Percentiles rank a stretch among this genome's conserved stretches.
Evolutionary conservation across 2,797 vertebrate species (phyloP).

Genomic region (Chaenodraco wilsoni): DNA sequence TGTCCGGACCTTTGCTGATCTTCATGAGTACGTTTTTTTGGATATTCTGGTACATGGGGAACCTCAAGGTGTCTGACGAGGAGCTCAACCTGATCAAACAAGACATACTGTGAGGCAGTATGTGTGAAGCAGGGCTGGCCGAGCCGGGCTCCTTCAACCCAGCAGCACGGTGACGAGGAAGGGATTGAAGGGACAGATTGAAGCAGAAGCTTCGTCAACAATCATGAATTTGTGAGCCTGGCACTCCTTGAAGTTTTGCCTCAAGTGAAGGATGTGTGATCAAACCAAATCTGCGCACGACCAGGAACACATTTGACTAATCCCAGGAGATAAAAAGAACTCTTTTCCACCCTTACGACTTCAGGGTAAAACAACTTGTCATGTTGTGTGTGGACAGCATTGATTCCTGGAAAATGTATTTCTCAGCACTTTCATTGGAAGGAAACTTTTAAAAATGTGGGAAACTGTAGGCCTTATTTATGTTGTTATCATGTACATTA

Average conservation of each 20-base stretch:
- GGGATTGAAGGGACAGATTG: neutral
- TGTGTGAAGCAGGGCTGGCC: neutral
- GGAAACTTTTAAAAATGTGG: slow-evolving; percentile 11
- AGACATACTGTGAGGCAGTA: slow-evolving; percentile 32
- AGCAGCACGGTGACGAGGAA: neutral
- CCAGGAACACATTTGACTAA: slow-evolving; percentile 33
- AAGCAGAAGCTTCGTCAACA: neutral
- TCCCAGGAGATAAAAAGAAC: slow-evolving; percentile 30
- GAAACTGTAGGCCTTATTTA: slow-evolving; percentile 10
- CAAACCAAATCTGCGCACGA: slow-evolving; percentile 11
- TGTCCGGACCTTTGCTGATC: slow-evolving; percentile 86
- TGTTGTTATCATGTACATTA: neutral
- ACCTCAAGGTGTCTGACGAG: slow-evolving; percentile 81
- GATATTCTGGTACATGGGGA: slow-evolving; percentile 90
- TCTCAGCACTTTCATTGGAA: slow-evolving; percentile 33
- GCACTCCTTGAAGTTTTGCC: slow-evolving; percentile 16
- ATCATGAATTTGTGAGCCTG: slow-evolving; percentile 5
- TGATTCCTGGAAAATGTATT: slow-evolving; percentile 26
- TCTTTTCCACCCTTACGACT: slow-evolving; percentile 11
- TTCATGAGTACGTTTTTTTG: slow-evolving; percentile 90
- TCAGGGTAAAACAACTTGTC: slow-evolving; percentile 9
- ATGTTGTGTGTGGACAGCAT: neutral
- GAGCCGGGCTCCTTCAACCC: neutral
- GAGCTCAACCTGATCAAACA: slow-evolving; percentile 72
- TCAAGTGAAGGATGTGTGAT: slow-evolving; percentile 23